These are phyloP conservation scores for Characodon lateralis DNA, from an alignment of 2,797 vertebrate species.

Conservation along the genomic window DNA sequence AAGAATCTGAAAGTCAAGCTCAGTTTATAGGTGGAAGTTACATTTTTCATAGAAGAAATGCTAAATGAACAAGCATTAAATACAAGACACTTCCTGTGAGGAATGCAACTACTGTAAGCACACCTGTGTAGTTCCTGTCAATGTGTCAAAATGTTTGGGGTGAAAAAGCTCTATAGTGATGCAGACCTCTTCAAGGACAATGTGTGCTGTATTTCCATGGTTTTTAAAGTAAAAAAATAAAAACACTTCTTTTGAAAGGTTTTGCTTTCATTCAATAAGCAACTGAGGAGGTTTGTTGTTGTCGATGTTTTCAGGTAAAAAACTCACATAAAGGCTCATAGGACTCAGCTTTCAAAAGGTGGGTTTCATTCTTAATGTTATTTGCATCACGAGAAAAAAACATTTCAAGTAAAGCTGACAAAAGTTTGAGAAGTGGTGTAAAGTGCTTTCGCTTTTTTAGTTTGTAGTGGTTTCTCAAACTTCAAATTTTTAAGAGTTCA, in stretches of 20 bases:
- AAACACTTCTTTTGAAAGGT: background rate
- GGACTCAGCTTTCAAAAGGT: background rate
- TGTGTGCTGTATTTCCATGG: background rate
- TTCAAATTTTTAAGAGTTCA: background rate
- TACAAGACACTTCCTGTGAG: slow-evolving; percentile 1
- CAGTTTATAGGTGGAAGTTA: slow-evolving; percentile 35
- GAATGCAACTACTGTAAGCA: background rate
- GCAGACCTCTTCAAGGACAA: background rate
- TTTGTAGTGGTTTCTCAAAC: background rate
- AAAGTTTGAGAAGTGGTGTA: background rate
- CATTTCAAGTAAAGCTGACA: background rate
- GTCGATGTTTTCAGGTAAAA: background rate
- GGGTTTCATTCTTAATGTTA: background rate
- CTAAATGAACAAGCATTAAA: slow-evolving; percentile 4
- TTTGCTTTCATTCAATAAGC: background rate
- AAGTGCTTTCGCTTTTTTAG: background rate
- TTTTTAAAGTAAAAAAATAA: background rate
- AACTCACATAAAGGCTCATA: background rate
- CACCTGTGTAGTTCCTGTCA: background rate
- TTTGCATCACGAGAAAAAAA: background rate
- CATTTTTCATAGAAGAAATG: slow-evolving; percentile 2
- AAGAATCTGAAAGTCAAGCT: slow-evolving; percentile 20
- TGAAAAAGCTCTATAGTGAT: background rate
- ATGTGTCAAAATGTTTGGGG: background rate
- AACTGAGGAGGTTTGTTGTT: background rate